Conservation (phyloP, 2,888 invertebrate species). For the Acanthoscelides obtectus region DNA sequence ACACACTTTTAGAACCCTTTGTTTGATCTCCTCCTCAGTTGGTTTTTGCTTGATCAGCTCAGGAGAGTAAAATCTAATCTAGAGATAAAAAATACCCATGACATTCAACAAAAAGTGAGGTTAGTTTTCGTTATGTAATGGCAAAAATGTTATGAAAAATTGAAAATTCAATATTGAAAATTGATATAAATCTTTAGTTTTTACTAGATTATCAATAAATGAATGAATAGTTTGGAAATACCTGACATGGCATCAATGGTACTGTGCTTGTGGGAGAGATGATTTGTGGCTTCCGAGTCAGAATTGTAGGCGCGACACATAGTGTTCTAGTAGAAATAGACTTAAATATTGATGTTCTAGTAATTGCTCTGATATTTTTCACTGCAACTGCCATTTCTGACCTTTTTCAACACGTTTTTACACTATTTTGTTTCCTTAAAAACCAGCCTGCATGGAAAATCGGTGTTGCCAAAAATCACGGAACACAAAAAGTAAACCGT, state of each 20-base stretch:
- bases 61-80: slow-evolving; percentile 38
- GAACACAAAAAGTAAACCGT: neutral
- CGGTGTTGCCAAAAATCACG: neutral
- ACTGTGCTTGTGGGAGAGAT: slow-evolving; percentile 11
- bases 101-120: slow-evolving; percentile 15
- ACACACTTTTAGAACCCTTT: slow-evolving; percentile 83
- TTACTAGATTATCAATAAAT: neutral
- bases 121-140: slow-evolving; percentile 26
- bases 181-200: neutral
- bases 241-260: slow-evolving; percentile 28
- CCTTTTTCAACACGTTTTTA: slow-evolving; percentile 3
- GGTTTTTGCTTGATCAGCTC: slow-evolving; percentile 50
- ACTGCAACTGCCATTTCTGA: slow-evolving; percentile 30
- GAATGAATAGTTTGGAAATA: slow-evolving; percentile 13
- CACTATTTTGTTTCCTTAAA: neutral
- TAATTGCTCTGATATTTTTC: slow-evolving; percentile 28
- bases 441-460: neutral
- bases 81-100: slow-evolving; percentile 12
- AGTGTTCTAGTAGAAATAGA: slow-evolving; percentile 24
- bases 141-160: slow-evolving; percentile 2
- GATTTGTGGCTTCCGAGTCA: slow-evolving; percentile 18
- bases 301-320: slow-evolving; percentile 20
- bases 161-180: neutral
- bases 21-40: slow-evolving; percentile 63
- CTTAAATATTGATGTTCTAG: slow-evolving; percentile 24